Evolutionary conservation across 1,140 invertebrate species (phyloP), one percentile per base, ranked within the genome.

Genomic region (Antheraea pernyi): DNA sequence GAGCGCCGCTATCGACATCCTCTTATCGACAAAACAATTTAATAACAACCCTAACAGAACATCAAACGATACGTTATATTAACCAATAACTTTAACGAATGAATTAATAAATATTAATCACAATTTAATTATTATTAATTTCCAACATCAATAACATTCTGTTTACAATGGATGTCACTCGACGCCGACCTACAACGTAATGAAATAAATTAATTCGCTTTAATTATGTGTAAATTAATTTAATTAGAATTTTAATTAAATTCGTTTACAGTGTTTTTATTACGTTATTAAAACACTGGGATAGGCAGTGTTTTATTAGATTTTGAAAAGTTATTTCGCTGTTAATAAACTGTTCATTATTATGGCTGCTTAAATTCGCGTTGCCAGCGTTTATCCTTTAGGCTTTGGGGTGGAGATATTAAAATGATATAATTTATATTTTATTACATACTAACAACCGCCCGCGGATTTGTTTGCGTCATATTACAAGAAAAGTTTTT

Each of bases 241-340:
- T 53, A 53, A 53, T 53, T 53, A 53, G 16, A 53, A 53, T 53
- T 53, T 53, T n/a, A n/a, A 53, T 16, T 53, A n/a, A 53, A 53
- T 11, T 8, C 39, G 7, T 42, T 42, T 42, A n/a, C 46, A 53
- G 16, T n/a, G 46, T 53, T 53, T 53, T 53, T 53, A 53, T 53
- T 53, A 53, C 46, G 46, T 53, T 53, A 53, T 53, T 53, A 53
- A 53, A 53, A 16, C 46, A 16, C 16, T 30, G 46, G 9, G 46
- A 8, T 42, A 42, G 46, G 5, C 5, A 53, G 16, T 53, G 46
- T 53, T 53, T 53, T 53, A 53, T 53, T 53, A 13, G 46, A 53
- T 53, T 53, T n/a, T 16, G 46, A 16, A 16, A 53, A 53, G 46
- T 53, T 53, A 53, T 53, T 53, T 53, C 46, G 46, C 46, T n/a